Evolutionary conservation across 2,888 invertebrate species (phyloP), one percentile per base, ranked within the genome.

Genomic region (Drosophila meridionalis): DNA sequence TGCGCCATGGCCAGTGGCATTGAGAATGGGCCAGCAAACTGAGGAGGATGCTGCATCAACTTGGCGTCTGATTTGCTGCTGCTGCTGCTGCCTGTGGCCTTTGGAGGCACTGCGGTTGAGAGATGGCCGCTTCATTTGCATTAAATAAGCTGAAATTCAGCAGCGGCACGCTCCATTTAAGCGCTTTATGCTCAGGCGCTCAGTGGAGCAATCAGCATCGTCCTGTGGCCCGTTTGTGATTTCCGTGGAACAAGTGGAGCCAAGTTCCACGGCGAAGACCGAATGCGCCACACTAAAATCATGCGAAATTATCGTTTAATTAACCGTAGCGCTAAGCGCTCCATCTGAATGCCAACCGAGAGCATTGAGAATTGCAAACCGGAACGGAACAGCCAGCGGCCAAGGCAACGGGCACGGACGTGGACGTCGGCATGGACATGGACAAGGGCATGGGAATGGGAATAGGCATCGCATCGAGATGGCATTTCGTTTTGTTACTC

Each of bases 81-180:
- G 63, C 42, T 48, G 34, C 6, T n/a, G 32, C 52, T 53, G 53
- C 53, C 48, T n/a, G 30, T 30, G 14, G 32, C 30, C 63, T 43
- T 56, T 57, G 34, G 57, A 36, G 45, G 47, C 14, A 11, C 28
- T 62, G 14, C 34, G 57, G 62, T 30, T 71, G 69, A 71, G 60
- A 58, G 77, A 70, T 78, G 79, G 84, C 76, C 87, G 91, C 89
- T 86, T 91, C 92, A 92, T 91, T 92, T 91, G 91, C 91, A 92
- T 92, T 92, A 92, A 92, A 92, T 92, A 91, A 92, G 92, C 92
- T 92, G 89, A 90, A 91, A 90, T 92, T 88, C 91, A 89, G 85
- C 82, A 90, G 91, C 90, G 84, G 80, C 81, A 91, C 82, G 91
- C 87, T 88, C 75, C 83, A 87, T 86, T 87, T 80, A 80, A 83